Evolutionary conservation across 2,113 vertebrate species (phyloP).

Genomic region (Sebastes fasciatus): DNA sequence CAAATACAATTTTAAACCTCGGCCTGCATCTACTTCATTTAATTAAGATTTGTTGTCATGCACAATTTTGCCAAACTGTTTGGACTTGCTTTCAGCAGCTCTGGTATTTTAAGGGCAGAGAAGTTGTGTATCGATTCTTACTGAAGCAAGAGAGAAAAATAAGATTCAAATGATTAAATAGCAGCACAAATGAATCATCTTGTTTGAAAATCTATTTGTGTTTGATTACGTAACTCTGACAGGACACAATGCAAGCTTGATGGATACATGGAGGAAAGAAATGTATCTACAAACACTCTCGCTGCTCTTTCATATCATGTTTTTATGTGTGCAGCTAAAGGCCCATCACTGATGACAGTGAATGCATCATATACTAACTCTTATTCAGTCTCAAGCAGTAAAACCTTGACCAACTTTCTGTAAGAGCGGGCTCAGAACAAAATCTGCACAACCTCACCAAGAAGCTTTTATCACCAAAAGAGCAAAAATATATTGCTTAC

Average conservation of each 20-base stretch:
- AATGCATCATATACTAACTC: neutral
- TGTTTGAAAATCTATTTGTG: neutral
- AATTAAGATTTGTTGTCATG: neutral
- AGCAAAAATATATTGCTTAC: neutral
- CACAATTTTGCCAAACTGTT: neutral
- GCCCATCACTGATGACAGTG: neutral
- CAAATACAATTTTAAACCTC: neutral
- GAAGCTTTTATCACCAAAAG: neutral
- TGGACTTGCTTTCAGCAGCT: neutral
- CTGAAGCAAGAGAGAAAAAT: neutral
- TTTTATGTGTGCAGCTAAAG: neutral
- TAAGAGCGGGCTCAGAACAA: neutral
- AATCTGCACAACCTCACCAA: neutral
- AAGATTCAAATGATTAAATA: neutral
- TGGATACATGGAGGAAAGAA: neutral
- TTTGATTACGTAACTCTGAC: neutral
- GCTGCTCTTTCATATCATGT: neutral
- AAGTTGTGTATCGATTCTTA: neutral
- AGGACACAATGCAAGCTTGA: neutral
- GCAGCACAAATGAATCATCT: neutral
- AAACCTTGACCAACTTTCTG: neutral
- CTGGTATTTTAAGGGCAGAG: neutral
- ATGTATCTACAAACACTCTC: neutral
- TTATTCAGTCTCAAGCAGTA: neutral
- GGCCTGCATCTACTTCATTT: neutral